Conservation (phyloP, 2,888 invertebrate species). For the Allophyes oxyacanthae region DNA sequence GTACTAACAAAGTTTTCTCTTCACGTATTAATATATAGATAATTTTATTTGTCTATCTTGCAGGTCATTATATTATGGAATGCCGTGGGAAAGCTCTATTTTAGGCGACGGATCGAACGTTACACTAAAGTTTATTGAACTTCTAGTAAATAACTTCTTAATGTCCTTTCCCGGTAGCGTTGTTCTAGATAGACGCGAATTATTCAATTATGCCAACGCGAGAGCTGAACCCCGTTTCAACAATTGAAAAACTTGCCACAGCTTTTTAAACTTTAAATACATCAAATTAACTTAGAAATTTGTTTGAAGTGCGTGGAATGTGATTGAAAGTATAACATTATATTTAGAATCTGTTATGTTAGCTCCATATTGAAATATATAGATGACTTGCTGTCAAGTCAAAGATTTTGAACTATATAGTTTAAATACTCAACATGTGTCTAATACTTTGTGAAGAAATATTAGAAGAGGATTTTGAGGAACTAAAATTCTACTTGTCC, state of each 20-base stretch:
- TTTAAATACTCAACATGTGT: too few species aligned
- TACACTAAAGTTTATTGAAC: too few species aligned
- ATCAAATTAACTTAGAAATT: neutral
- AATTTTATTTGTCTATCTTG: too few species aligned
- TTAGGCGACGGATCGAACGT: too few species aligned
- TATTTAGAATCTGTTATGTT: slow-evolving; percentile 32
- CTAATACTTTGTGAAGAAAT: too few species aligned
- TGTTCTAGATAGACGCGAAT: slow-evolving; percentile 60
- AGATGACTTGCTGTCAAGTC: slow-evolving; percentile 29
- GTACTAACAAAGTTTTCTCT: too few species aligned
- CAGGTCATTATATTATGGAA: too few species aligned
- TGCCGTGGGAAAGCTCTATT: too few species aligned
- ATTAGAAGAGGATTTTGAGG: too few species aligned
- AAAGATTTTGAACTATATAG: slow-evolving; percentile 19
- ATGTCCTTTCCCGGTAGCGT: slow-evolving; percentile 52
- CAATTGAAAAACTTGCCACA: slow-evolving; percentile 30
- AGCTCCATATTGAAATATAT: slow-evolving; percentile 27
- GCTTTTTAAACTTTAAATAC: slow-evolving; percentile 8
- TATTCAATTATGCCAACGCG: slow-evolving; percentile 59
- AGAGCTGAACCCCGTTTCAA: slow-evolving; percentile 35
- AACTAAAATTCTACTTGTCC: too few species aligned
- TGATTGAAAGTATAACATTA: slow-evolving; percentile 44
- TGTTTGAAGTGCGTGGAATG: neutral
- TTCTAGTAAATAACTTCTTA: slow-evolving; percentile 28
- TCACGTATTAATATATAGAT: too few species aligned